Base-by-base conservation (phyloP, 2,113 vertebrate species). In the Bubo scandiacus region DNA sequence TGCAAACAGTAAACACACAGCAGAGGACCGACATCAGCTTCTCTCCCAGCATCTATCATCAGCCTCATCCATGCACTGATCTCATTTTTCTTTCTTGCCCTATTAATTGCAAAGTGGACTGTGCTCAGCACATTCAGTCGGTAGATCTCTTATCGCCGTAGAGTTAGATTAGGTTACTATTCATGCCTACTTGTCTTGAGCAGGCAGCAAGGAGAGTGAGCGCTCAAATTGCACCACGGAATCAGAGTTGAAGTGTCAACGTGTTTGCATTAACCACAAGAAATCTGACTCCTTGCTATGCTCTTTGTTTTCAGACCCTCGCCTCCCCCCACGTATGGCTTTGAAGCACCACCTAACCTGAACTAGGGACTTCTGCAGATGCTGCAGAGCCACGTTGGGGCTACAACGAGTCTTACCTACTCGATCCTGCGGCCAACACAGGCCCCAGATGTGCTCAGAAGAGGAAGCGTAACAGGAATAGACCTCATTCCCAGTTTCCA, bases 91-190 rank as follows among this genome's bases (percentile, higher is more conserved):
- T 23, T 71, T 66, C 79, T 57, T 51, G 32, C 42, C 14, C 13
- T 43, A 23, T 29, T 52, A 8, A 65, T n/a, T 63, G 17, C 34
- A 5, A 52, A 47, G 61, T 1, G 34, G 36, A 8, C 22, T 1
- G 2, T 16, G 66, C 72, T 73, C 61, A 57, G 59, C 12, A 4
- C 22, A 0, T 13, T 38, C 52, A 9, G 26, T 7, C 83, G 29
- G 73, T 15, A 36, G 23, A 11, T 49, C 29, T 34, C 74, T 27
- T 71, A 34, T 80, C 10, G 0, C 49, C 3, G 0, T 0, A 2
- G 27, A 26, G n/a, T 19, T 30, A 16, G 66, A n/a, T 57, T 29
- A 30, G 27, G 58, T 81, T 71, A 47, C 90, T 32, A 5, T 18
- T 55, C 34, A 12, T 14, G 14, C 34, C 83, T 30, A 12, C 71